phyloP scores from a whole-genome alignment of 2,113 vertebrate species.

The Oncorhynchus keta region DNA sequence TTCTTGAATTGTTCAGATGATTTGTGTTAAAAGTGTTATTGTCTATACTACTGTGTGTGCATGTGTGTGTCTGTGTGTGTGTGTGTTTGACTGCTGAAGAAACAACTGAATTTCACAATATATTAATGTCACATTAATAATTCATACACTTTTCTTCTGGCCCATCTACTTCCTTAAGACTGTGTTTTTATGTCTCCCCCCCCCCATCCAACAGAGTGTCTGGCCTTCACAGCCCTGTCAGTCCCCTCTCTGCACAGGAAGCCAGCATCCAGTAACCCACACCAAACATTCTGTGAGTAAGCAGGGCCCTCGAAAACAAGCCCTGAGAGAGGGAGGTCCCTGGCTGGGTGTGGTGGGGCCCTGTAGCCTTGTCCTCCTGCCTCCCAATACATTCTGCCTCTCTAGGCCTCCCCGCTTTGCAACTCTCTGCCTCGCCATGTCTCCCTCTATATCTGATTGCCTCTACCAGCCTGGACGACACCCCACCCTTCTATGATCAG shows the following conservation, averaged over 20 bases:
- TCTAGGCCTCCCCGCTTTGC: not conserved
- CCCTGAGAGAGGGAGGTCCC: constrained; percentile 33
- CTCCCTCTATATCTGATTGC: no score
- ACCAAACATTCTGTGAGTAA: constrained; percentile 82
- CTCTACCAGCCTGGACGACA: no score
- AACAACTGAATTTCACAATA: no score
- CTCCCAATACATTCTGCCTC: not conserved
- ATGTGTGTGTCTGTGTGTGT: no score
- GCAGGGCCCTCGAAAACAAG: constrained; percentile 72
- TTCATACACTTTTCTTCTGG: not conserved
- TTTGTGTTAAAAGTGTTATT: no score
- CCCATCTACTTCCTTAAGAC: not conserved
- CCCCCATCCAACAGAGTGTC: constrained; percentile 65
- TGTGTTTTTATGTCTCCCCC: constrained; percentile 34
- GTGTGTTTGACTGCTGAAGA: no score
- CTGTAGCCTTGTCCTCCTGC: constrained; percentile 24
- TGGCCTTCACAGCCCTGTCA: constrained; percentile 76
- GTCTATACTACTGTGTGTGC: no score
- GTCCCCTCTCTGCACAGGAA: constrained; percentile 77
- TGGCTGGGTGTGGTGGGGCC: constrained; percentile 14
- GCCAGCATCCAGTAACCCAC: constrained; percentile 73
- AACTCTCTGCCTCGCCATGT: not conserved
- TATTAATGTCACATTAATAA: not conserved
- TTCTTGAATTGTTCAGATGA: no score
- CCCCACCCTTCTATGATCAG: not conserved